These are phyloP conservation scores for Philopotamus ludificatus DNA, from an alignment of 1,140 invertebrate genomes.

Conservation along the genomic window DNA sequence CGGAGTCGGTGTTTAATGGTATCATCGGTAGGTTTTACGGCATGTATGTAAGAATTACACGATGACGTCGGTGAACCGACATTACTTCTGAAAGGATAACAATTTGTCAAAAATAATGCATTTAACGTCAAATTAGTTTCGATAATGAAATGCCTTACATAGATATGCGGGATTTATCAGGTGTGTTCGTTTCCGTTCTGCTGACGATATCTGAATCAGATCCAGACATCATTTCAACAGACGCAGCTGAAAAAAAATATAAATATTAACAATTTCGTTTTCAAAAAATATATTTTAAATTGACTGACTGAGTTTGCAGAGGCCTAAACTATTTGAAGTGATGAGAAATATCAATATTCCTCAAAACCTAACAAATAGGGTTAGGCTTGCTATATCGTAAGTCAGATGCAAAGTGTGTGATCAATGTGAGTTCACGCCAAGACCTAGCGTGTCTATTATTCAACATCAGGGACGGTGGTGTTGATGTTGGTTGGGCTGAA, in stretches of 20 bases:
- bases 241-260: no score
- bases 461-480: no score
- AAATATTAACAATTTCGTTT: no score
- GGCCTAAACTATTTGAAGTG: no score
- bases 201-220: slow-evolving; percentile 34
- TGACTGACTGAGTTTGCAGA: no score
- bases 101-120: slow-evolving; percentile 9
- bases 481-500: no score
- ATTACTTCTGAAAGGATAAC: slow-evolving; percentile 30
- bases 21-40: slow-evolving; percentile 1
- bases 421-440: no score
- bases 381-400: no score
- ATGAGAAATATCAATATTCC: neutral
- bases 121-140: neutral
- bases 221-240: no score
- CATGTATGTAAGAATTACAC: slow-evolving; percentile 2
- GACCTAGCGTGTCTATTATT: no score
- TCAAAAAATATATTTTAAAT: no score
- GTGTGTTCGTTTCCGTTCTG: slow-evolving; percentile 33
- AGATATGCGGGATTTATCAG: slow-evolving; percentile 30
- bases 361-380: neutral
- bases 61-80: slow-evolving; percentile 26
- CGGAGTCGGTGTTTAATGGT: neutral
- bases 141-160: slow-evolving; percentile 18
- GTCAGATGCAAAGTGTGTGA: no score